Percentiles rank a stretch among this genome's conserved stretches.
These are phyloP conservation scores for Anagyrus pseudococci DNA, from an alignment of 2,888 invertebrate species.

Conservation along the genomic window DNA sequence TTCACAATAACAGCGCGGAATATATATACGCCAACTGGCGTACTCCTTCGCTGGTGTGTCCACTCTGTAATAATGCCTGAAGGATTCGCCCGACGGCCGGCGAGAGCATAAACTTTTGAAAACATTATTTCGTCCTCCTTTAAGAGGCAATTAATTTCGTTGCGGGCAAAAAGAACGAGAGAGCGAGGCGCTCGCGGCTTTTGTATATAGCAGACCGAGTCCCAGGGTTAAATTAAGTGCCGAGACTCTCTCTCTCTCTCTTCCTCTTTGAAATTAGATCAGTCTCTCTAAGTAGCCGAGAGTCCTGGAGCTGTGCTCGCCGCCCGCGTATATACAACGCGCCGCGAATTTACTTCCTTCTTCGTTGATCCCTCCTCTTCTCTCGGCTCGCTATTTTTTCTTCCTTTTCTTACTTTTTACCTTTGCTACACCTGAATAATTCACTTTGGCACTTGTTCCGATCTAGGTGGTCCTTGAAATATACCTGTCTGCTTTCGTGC, in stretches of 20 bases:
- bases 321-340: no score
- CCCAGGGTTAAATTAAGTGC: conserved; percentile 47
- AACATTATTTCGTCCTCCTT: conserved; percentile 57
- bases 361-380: no score
- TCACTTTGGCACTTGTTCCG: no score
- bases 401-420: no score
- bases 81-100: conserved; percentile 22
- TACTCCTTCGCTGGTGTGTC: not conserved
- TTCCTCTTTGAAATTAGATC: conserved; percentile 28
- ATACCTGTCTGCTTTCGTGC: no score
- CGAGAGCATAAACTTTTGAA: conserved; percentile 49
- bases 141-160: conserved; percentile 59
- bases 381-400: no score
- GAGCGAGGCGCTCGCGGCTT: conserved; percentile 14
- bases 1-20: not conserved
- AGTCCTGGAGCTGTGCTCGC: no score
- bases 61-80: conserved; percentile 19
- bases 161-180: conserved; percentile 38
- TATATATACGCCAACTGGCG: not conserved
- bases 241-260: conserved; percentile 3
- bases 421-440: no score
- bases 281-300: no score
- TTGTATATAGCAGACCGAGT: conserved; percentile 10
- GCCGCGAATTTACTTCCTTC: no score
- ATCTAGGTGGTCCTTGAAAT: no score